Evolutionary conservation across 2,888 invertebrate species (phyloP).

Genomic region (Agrenia bidenticulata): DNA sequence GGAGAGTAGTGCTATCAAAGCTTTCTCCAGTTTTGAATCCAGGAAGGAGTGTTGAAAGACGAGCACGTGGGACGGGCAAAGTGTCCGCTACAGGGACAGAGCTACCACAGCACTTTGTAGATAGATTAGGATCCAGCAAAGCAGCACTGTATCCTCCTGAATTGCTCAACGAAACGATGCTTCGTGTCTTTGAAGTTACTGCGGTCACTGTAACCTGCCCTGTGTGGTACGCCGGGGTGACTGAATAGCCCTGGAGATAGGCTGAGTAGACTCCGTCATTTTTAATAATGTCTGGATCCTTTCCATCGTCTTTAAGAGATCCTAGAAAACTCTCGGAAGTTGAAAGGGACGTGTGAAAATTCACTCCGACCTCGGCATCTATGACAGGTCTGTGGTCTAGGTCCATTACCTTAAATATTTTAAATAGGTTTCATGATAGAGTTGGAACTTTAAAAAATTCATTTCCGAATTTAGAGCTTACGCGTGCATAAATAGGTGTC

Average conservation of each 20-base stretch:
- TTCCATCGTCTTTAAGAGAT: constrained; percentile 36
- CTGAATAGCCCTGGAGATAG: constrained; percentile 33
- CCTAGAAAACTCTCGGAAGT: neutral
- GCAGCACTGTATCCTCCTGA: constrained; percentile 1
- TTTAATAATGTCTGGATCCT: constrained; percentile 41
- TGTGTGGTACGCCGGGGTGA: constrained; percentile 27
- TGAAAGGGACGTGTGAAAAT: neutral
- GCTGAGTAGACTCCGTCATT: constrained; percentile 48
- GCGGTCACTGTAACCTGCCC: constrained; percentile 26
- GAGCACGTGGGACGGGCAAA: neutral
- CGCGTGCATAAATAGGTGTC: constrained; percentile 3
- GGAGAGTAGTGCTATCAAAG: neutral
- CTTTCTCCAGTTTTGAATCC: constrained; percentile 20
- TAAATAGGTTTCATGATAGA: too few species aligned
- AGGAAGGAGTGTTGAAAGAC: constrained; percentile 2
- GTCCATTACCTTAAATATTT: neutral
- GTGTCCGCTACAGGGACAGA: constrained; percentile 7
- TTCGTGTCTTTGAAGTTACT: neutral
- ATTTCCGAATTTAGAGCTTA: neutral
- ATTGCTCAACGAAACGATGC: neutral
- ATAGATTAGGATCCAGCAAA: constrained; percentile 3
- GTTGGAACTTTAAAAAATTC: too few species aligned
- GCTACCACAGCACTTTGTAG: constrained; percentile 28
- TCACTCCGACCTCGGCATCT: neutral
- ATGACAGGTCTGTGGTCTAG: neutral